Base-by-base conservation (phyloP, 1,140 invertebrate species). In the Pissodes strobi region DNA sequence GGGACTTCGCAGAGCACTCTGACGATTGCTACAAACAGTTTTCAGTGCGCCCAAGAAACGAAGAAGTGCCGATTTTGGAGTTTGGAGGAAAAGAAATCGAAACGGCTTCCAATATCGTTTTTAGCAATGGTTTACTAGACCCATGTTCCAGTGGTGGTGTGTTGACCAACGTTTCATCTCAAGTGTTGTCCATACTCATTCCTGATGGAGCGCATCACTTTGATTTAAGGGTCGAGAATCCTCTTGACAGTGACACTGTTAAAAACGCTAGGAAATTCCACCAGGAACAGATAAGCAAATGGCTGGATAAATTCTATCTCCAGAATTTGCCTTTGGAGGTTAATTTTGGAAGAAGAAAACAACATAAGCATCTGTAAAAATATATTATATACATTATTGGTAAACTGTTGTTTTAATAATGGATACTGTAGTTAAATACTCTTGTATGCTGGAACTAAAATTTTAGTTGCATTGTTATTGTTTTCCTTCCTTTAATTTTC, bases 91-190 rank as follows among this genome's bases (percentile, higher is more conserved):
- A 82, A 55, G 81, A 90, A 71, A 81, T 92, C 17, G 78, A 79
- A 22, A 77, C 84, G 0, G 85, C 87, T 6, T 88, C 86, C 13
- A 96, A 94, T 76, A 94, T 95, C 65, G 88, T 94, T 41, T 96
- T 96, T 79, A 95, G 93, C 69, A 97, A 97, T 79, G 94, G 95
- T 6, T 78, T 91, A 8, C 73, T 94, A 38, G 96, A 99, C 81
- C 96, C 96, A 1, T 98, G 96, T 95, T 89, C 89, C 38, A 87
- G 88, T 67, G 95, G 94, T 67, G 95, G 95, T 22, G 88, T 97
- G n/a, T 71, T 92, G 17, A 81, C 84, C 67, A 87, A 87, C 52
- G 73, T 92, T 1, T 90, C 89, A 21, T 77, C 82, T 3, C 81
- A 85, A 8, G 81, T 94, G 0, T 74, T 86, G 2, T 85, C 92